A percentile compares a stretch with the other conserved stretches of the same genome.
phyloP scores from a whole-genome alignment of 2,888 invertebrate species.

The Microchrysa polita region DNA sequence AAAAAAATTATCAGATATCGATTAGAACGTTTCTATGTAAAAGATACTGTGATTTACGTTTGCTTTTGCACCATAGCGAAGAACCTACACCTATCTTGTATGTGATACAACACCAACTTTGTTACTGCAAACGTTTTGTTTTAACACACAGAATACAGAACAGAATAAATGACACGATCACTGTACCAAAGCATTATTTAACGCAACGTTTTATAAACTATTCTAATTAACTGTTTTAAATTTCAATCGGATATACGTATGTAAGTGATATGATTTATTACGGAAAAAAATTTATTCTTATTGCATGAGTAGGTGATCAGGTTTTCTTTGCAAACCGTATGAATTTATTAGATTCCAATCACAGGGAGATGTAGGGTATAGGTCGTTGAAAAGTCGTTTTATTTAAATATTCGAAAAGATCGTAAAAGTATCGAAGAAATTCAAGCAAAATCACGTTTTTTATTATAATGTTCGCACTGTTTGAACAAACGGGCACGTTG shows the following conservation, averaged over 20 bases:
- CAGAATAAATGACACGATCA: background rate
- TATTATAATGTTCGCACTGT: too few species aligned
- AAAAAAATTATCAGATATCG: background rate
- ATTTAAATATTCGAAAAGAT: background rate
- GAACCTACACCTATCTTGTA: too few species aligned
- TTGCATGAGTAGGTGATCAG: too few species aligned
- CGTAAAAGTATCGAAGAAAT: background rate
- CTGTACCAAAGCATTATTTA: background rate
- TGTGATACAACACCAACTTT: too few species aligned
- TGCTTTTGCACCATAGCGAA: too few species aligned
- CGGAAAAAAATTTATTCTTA: too few species aligned
- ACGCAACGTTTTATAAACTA: background rate
- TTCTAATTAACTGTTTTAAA: conserved; percentile 17
- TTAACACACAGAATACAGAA: background rate
- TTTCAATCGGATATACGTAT: conserved; percentile 18
- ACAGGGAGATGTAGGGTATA: too few species aligned
- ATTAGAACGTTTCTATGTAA: conserved; percentile 10
- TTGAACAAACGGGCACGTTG: background rate
- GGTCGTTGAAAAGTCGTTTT: too few species aligned
- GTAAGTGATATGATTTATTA: too few species aligned
- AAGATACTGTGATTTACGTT: conserved; percentile 7
- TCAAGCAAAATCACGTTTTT: background rate
- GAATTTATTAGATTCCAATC: too few species aligned
- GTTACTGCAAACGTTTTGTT: too few species aligned
- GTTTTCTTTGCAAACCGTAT: too few species aligned